A percentile compares a stretch with the other conserved stretches of the same genome.
phyloP scores from a whole-genome alignment of 2,797 vertebrate species.

The Diglossa cyanea region DNA sequence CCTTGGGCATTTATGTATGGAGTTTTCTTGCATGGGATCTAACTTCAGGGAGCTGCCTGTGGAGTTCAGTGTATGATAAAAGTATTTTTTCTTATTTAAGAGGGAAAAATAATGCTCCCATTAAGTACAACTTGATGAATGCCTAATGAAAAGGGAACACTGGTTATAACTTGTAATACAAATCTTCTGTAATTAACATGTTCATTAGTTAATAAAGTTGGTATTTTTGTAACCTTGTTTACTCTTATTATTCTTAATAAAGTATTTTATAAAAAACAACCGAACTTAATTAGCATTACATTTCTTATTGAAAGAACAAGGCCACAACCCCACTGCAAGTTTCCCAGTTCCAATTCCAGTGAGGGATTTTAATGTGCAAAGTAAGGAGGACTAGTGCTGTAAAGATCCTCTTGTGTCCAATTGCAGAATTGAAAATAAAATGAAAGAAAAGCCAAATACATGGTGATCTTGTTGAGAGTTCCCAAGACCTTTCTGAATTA shows the following conservation, averaged over 20 bases:
- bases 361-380: neutral
- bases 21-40: conserved; percentile 19
- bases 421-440: neutral
- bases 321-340: neutral
- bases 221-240: conserved; percentile 83
- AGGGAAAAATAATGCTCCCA: conserved; percentile 61
- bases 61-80: conserved; percentile 52
- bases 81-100: conserved; percentile 62
- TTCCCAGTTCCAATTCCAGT: neutral
- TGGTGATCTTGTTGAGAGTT: neutral
- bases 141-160: conserved; percentile 65
- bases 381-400: neutral
- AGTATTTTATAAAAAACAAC: conserved; percentile 76
- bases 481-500: neutral
- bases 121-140: conserved; percentile 31
- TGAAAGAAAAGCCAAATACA: neutral
- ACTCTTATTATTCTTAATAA: conserved; percentile 78
- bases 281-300: neutral
- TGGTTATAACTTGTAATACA: conserved; percentile 73
- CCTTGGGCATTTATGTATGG: conserved; percentile 45
- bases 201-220: conserved; percentile 69
- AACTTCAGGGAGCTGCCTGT: conserved; percentile 56
- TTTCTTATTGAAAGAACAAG: conserved; percentile 35
- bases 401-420: neutral
- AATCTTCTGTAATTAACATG: conserved; percentile 76